Base-by-base conservation (phyloP, 2,888 invertebrate species). In the Acanthoscelides obtectus region DNA sequence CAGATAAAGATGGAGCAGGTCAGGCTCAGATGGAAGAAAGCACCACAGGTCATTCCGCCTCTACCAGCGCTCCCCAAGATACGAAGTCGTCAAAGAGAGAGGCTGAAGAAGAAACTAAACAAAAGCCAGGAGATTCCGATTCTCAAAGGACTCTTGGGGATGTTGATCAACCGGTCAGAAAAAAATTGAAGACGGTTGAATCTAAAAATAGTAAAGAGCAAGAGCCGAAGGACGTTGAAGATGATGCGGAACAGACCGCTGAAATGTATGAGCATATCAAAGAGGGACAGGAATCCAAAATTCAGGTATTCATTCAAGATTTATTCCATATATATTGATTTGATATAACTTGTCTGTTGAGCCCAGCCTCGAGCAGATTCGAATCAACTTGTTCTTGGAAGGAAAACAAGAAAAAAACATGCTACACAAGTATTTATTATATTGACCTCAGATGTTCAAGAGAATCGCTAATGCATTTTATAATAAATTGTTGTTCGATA, bases 181-280 rank as follows among this genome's bases (percentile, higher is more conserved):
- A 93, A 78, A 90, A 91, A 78, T 79, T 89, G 20, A 89, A 89
- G 80, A 88, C 88, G 0, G 22, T 22, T 17, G 64, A 63, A 3
- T 21, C 20, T 21, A 78, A 84, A 21, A 20, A 20, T 25, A 80
- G 80, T n/a, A 80, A 81, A 8, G 84, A 86, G 3, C 83, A 85
- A 68, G 86, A 89, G 20, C 85, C 66, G 19, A 63, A 70, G n/a
- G 81, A 84, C 8, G 81, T 86, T 17, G 85, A 86, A 0, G 85
- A 87, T 0, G 45, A 45, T 12, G 1, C 5, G 12, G 86, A 87
- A 85, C 1, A 86, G 22, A 81, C 84, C 45, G 82, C 84, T 65
- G 85, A 86, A 73, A 89, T 93, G 74, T 96, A 92, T 84, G 93
- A 96, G 82, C 96, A 97, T 82, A 92, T 97, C 1, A 92, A 93